Base-by-base conservation (phyloP, 2,113 vertebrate species). In the Gila orcuttii region DNA sequence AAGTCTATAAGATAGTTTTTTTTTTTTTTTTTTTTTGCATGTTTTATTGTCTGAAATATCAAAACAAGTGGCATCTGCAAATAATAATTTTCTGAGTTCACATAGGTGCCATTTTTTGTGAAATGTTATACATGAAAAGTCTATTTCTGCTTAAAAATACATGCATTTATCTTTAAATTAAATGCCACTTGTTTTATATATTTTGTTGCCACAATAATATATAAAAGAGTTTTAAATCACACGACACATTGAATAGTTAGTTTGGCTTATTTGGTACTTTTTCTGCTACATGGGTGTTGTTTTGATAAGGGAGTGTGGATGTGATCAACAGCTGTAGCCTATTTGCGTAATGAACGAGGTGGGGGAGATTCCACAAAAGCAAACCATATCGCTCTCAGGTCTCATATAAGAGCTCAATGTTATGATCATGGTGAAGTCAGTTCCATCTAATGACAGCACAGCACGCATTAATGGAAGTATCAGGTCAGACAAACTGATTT, bases 181-280 rank as follows among this genome's bases (percentile, higher is more conserved):
- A 19, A 36, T 68, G 31, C 17, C 66, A 69, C 17, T 69, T 69
- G 33, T 0, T 68, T 36, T 0, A 28, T 1, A 68, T 19, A 69
- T 21, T 4, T 39, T 69, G 17, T 9, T 69, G 19, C 9, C 33
- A 31, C 62, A 31, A 68, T 66, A 66, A 19, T 19, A 8, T 33
- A 33, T 47, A 50, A 13, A 52, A 19, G 11, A 19, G 2, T 50
- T 19, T 52, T 77, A 25, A 55, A 55, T 77, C n/a, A 31, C 31
- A 69, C 6, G 3, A 8, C 15, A 64, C 74, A 28, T 77, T 33
- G 47, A 3, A 17, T 6, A 36, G 19, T 19, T 59, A 3, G 3
- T 73, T 6, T 55, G 36, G 21, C 13, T 69, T 55, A 42, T 71
- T 71, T 71, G 84, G 66, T 80, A 80, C 36, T 79, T 80, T 85